phyloP scores from a whole-genome alignment of 2,888 invertebrate genomes.

The Xylota sylvarum region DNA sequence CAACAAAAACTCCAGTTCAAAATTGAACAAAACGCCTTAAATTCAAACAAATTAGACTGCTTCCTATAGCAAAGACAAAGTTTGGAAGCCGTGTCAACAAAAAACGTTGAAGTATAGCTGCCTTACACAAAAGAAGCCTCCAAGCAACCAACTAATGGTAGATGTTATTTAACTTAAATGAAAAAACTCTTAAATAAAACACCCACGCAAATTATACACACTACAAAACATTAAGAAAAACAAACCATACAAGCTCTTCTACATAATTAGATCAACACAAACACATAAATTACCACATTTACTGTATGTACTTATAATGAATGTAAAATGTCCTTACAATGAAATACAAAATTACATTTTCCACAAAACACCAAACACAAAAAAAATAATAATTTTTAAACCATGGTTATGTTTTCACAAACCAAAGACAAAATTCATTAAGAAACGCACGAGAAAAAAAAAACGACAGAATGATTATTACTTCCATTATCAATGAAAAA shows the following conservation, averaged over 20 bases:
- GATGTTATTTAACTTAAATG: too few species aligned
- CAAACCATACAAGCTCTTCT: slow-evolving; percentile 16
- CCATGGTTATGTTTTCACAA: slow-evolving; percentile 16
- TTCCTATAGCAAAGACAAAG: too few species aligned
- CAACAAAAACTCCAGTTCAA: too few species aligned
- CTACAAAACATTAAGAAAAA: slow-evolving; percentile 3
- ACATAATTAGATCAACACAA: slow-evolving; percentile 44
- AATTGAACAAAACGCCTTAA: too few species aligned
- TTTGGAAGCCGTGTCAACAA: too few species aligned
- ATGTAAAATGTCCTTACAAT: slow-evolving; percentile 29
- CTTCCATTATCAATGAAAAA: slow-evolving; percentile 64
- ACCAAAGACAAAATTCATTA: slow-evolving; percentile 47
- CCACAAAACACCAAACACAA: not conserved
- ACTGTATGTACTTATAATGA: slow-evolving; percentile 12
- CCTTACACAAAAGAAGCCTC: too few species aligned
- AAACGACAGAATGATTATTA: slow-evolving; percentile 49
- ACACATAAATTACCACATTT: slow-evolving; percentile 42
- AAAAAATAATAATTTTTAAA: slow-evolving; percentile 12
- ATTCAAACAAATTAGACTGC: too few species aligned
- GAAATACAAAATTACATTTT: slow-evolving; percentile 35
- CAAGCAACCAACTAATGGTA: too few species aligned
- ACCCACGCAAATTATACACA: not conserved
- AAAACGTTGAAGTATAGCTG: too few species aligned
- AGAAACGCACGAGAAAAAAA: slow-evolving; percentile 11
- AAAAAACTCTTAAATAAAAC: not conserved